These are phyloP conservation scores for Sesia apiformis DNA, from an alignment of 2,888 invertebrate species.

Conservation along the genomic window DNA sequence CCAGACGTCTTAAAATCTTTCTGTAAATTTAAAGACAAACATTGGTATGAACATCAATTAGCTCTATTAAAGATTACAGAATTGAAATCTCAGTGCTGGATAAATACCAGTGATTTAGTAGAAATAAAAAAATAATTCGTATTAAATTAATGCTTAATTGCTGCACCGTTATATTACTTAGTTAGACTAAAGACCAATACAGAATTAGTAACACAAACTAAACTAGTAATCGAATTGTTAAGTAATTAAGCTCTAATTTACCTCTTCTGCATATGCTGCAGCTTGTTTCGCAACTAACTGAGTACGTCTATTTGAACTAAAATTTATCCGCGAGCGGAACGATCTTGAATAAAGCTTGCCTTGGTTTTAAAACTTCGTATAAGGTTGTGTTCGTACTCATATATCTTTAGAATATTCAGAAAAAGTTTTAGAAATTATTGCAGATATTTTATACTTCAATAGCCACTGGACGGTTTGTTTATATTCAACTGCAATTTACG, in stretches of 20 bases:
- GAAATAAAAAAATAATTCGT: too few relatives aligned
- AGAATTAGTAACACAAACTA: not conserved
- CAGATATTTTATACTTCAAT: not conserved
- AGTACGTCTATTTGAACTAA: conserved; percentile 27
- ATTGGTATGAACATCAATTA: too few relatives aligned
- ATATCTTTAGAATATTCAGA: conserved; percentile 10
- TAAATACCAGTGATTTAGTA: too few relatives aligned
- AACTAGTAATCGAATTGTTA: conserved; percentile 4
- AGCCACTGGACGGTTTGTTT: too few relatives aligned
- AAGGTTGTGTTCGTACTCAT: conserved; percentile 11
- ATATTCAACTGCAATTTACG: too few relatives aligned
- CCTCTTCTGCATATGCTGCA: conserved; percentile 16
- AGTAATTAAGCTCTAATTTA: conserved; percentile 28
- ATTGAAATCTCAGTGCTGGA: too few relatives aligned
- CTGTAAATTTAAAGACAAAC: too few relatives aligned
- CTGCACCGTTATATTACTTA: not conserved
- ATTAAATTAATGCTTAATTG: too few relatives aligned
- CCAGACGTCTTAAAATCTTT: too few relatives aligned
- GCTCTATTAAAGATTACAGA: too few relatives aligned
- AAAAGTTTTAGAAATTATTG: conserved; percentile 9
- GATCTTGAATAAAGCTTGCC: conserved; percentile 12
- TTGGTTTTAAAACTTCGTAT: conserved; percentile 22
- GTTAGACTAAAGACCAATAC: not conserved
- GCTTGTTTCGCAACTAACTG: conserved; percentile 18
- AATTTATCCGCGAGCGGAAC: conserved; percentile 18